Percentiles rank a stretch among this genome's conserved stretches.
Conservation (phyloP, 2,113 vertebrate genomes). For the Tiliqua scincoides region DNA sequence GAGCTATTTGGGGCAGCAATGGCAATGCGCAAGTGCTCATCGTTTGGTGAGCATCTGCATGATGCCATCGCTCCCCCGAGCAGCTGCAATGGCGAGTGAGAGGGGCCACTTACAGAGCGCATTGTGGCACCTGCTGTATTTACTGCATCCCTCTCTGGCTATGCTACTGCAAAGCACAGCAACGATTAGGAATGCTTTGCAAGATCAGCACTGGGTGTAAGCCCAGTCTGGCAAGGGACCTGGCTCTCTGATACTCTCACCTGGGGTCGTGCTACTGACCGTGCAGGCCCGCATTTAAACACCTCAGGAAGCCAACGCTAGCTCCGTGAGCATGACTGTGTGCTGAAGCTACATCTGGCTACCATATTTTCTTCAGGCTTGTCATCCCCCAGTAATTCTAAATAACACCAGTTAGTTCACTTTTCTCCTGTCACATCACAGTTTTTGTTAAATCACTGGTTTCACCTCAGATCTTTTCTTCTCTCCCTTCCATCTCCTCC, state of each 20-base stretch:
- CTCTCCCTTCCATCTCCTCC: conserved; percentile 44
- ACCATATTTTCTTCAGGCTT: conserved; percentile 64
- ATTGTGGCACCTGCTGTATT: too few species aligned
- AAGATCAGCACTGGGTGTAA: conserved; percentile 11
- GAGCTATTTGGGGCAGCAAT: too few species aligned
- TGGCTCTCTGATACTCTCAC: conserved; percentile 8
- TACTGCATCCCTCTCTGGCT: too few species aligned
- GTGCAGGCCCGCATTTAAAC: not conserved
- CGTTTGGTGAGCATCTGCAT: too few species aligned
- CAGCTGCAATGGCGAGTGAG: too few species aligned
- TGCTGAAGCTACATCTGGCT: conserved; percentile 65
- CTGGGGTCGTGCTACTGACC: conserved; percentile 4
- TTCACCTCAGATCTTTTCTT: conserved; percentile 52
- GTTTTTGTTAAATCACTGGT: conserved; percentile 55
- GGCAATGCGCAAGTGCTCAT: too few species aligned
- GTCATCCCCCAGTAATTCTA: conserved; percentile 63
- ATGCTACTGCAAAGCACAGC: not conserved
- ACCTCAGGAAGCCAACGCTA: not conserved
- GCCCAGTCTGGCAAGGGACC: conserved; percentile 25
- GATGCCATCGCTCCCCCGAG: too few species aligned
- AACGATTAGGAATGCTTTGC: not conserved
- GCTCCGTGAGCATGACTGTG: conserved; percentile 46
- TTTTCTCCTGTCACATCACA: conserved; percentile 57
- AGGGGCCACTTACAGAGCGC: too few species aligned
- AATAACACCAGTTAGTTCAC: conserved; percentile 66